Evolutionary conservation across 2,113 vertebrate species (phyloP), one percentile per base, ranked within the genome.

Genomic region (Toxostoma redivivum): DNA sequence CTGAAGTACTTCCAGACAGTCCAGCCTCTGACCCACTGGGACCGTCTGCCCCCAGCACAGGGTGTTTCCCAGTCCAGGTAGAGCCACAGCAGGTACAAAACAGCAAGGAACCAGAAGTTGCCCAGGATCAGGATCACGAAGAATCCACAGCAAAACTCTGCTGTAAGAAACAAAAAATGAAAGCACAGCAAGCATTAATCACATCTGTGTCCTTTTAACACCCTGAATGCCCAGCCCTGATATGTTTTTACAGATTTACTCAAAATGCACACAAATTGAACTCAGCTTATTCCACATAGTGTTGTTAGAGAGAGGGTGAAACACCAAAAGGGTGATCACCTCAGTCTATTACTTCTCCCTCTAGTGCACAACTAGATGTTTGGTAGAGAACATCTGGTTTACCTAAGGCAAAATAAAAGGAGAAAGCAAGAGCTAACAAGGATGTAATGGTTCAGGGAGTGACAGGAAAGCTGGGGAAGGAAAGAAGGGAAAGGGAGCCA

Each of bases 1-100:
- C 97, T 98, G 92, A 99, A 99, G 92, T 98, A 95, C 31, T 81
- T 98, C 99, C 99, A 99, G 16, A 99, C 2, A 1, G 58, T 94
- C 98, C 99, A 99, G 84, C 45, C 97, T 67, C 98, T 97, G 86
- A 99, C 51, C 98, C 98, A 99, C 3, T 96, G 82, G 22, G 71
- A 99, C 45, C 98, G 97, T 20, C 99, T 98, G 79, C 99, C 99
- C 48, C 99, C 99, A 7, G 81, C 83, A 45, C 95, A 95, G 12
- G 99, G 99, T 0, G 99, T 99, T 74, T 95, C 95, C 98, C 98
- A 98, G 97, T 99, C 99, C 10, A 99, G 77, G 96, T 98, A 99
- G 48, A 99, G 97, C 99, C 99, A 99, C 51, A 98, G 97, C 66
- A 98, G 97, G 78, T 99, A 99, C 19, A 99, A 95, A 23, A 98